Evolutionary conservation across 1,140 invertebrate genomes (phyloP), one percentile per base, ranked within the genome.

Genomic region (Drosophila kohkoa): DNA sequence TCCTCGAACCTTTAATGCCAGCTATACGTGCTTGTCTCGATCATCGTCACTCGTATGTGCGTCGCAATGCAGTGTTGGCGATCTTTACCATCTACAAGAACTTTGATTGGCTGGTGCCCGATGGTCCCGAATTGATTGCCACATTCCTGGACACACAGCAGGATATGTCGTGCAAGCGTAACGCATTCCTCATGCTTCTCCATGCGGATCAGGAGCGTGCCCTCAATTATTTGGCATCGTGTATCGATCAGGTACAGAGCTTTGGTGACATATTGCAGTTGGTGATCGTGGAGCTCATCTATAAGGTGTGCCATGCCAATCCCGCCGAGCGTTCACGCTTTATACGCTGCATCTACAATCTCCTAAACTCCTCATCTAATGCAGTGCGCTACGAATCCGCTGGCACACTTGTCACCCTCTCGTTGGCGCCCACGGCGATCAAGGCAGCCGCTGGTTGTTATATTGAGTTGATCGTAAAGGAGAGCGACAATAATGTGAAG

Each of bases 401-500:
- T 59, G 99, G 99, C 32, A 99, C 99, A n/a, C 94, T 99, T 13
- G 97, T 99, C n/a, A 99, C 99, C 1, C 94, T 99, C 8, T 99
- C 98, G 1, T 97, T 95, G 92, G 98, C 98, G 1, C 99, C 99
- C 3, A 98, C 99, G 16, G 99, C 99, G 5, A 97, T 99, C 73
- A 99, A 99, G 95, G 98, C 98, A 30, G 99, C 99, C 28, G 99
- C 99, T 10, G 96, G 96, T 35, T 99, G 98, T 93, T 99, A 99
- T 93, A 99, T 99, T 88, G 99, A 99, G 90, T 93, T 99, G 70
- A 98, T 99, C 73, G 96, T 99, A 3, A 99, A 99, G 93, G 99
- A 99, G 93, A 99, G 98, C 93, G 99, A 99, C 92, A 99, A 99
- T 93, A 99, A 99, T 94, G 99, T 99, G 0, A 99, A 99, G 93